Conservation (phyloP, 92 coral and sea anemone genomes). For the Heteractis magnifica region DNA sequence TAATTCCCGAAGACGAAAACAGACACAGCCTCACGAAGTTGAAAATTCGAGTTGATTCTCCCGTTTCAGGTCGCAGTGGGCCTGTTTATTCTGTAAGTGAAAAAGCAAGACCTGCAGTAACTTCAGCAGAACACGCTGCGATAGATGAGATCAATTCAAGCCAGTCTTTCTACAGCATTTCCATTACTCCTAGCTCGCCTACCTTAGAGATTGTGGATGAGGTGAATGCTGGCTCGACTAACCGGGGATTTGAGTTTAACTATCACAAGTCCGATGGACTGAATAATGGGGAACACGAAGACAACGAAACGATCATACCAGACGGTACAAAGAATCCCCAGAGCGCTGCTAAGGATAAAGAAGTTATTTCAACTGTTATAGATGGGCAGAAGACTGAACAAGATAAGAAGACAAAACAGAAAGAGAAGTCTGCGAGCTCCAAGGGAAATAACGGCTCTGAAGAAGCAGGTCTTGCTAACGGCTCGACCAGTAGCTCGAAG, state of each 20-base stretch:
- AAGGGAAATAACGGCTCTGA: slow-evolving; percentile 3
- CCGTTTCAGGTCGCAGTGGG: slow-evolving; percentile 32
- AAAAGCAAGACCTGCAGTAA: not conserved
- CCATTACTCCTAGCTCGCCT: slow-evolving; percentile 34
- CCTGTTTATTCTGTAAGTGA: slow-evolving; percentile 27
- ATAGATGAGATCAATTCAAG: not conserved
- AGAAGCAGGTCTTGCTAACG: slow-evolving; percentile 6
- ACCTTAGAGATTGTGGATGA: slow-evolving; percentile 37
- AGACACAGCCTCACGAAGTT: slow-evolving; percentile 36
- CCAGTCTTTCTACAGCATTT: slow-evolving; percentile 23
- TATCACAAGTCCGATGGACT: not conserved
- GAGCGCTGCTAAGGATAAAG: not conserved
- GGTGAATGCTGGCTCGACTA: slow-evolving; percentile 23
- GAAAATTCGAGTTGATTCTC: slow-evolving; percentile 64
- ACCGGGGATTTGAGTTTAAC: slow-evolving; percentile 25
- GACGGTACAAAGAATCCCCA: not conserved
- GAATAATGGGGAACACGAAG: not conserved
- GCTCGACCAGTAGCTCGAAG: slow-evolving; percentile 20
- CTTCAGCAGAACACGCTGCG: slow-evolving; percentile 13
- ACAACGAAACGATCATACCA: not conserved
- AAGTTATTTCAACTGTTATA: not conserved
- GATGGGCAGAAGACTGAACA: not conserved
- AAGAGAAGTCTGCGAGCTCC: slow-evolving; percentile 8
- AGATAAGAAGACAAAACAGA: not conserved
- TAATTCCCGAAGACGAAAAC: slow-evolving; percentile 21